Percentiles rank a stretch among this genome's conserved stretches.
Evolutionary conservation across 2,113 vertebrate species (phyloP).

Genomic region (Platycercus adscitus): DNA sequence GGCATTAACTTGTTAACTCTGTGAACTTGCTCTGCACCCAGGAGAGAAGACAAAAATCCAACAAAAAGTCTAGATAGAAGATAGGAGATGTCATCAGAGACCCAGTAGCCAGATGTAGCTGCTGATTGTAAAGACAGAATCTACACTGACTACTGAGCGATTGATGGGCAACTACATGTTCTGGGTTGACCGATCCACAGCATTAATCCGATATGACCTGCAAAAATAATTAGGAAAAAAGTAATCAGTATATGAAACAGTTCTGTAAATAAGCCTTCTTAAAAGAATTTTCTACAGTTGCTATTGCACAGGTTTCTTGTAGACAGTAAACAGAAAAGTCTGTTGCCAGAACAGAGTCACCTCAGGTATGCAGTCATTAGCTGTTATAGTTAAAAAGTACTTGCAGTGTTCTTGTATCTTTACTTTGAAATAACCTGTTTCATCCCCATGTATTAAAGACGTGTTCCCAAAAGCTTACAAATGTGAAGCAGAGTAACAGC

Average conservation of each 20-base stretch:
- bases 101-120: conserved; percentile 99
- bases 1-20: background rate
- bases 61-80: conserved; percentile 69
- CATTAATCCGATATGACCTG: conserved; percentile 49
- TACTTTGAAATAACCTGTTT: background rate
- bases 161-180: conserved; percentile 72
- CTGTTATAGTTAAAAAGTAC: background rate
- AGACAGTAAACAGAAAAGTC: background rate
- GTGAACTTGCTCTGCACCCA: conserved; percentile 34
- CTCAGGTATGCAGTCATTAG: background rate
- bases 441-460: background rate
- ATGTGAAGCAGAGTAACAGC: background rate
- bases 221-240: conserved; percentile 57
- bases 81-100: conserved; percentile 88
- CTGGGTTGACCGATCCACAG: background rate
- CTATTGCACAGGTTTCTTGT: background rate
- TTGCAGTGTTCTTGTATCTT: background rate
- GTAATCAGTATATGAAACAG: background rate
- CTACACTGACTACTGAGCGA: conserved; percentile 99
- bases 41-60: conserved; percentile 72
- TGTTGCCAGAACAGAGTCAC: background rate
- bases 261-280: background rate
- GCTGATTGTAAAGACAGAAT: conserved; percentile 96
- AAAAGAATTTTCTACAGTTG: background rate
- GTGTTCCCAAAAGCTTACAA: background rate